Base-by-base conservation (phyloP, 2,797 vertebrate species). In the Tachyglossus aculeatus region DNA sequence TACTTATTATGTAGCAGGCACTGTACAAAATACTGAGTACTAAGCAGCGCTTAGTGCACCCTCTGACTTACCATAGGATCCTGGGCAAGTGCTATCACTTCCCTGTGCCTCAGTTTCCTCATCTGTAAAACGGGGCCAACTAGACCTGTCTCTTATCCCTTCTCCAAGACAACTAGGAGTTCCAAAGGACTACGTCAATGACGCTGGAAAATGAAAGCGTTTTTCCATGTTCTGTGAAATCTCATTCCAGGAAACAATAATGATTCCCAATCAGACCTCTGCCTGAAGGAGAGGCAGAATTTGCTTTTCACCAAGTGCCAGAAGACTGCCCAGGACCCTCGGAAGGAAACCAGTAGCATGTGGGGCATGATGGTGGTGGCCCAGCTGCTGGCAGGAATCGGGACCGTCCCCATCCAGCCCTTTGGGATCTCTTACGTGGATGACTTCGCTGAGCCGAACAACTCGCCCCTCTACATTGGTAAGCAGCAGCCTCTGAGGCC, bases 361-460 rank as follows among this genome's bases (percentile, higher is more conserved):
- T 98, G 96, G 97, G 75, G 92, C 37, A 88, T 98, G 71, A 98
- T 99, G 96, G 94, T 92, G 51, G 82, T 90, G 0, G 97, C 96
- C 37, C 98, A 99, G 89, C 90, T 98, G 76, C 90, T 98, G 71
- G 98, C 96, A 0, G 98, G 98, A 1, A 87, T 98, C 0, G 98
- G 97, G 27, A 97, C 97, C 0, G 97, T 98, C 60, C 97, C 98
- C 74, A 96, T 99, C 74, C 98, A 99, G 72, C 98, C 98, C 0
- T 99, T 97, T n/a, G 98, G 98, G 4, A 98, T 99, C 45, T 99
- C 98, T 57, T 99, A 97, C 0, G 94, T 99, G 12, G 97, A 99
- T 0, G 96, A 99, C 84, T 99, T 96, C 16, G 94, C 97, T 2
- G 93, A 93, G 0, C 88, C 93, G 33, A 94, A 87, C 52, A 99